A percentile compares a stretch with the other conserved stretches of the same genome.
Evolutionary conservation across 2,113 vertebrate species (phyloP).

Genomic region (Tiliqua scincoides): DNA sequence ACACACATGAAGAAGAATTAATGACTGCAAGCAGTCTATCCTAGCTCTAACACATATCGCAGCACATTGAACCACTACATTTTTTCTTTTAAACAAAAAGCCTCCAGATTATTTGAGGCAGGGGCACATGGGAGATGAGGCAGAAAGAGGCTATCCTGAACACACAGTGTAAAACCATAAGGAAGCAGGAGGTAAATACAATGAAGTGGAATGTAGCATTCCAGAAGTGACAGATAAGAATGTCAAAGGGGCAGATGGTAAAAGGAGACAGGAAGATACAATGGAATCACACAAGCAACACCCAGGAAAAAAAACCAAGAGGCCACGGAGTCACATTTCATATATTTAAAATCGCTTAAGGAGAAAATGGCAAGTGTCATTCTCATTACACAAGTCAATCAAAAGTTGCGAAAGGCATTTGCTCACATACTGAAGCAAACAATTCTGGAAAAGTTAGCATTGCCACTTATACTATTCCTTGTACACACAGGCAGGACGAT

Average conservation of each 20-base stretch:
- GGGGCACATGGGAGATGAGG: neutral
- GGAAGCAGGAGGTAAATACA: neutral
- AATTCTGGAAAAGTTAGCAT: neutral
- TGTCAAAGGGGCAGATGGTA: neutral
- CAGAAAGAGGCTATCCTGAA: neutral
- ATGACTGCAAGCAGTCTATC: too few species aligned
- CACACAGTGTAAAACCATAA: neutral
- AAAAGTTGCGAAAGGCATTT: neutral
- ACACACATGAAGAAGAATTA: too few species aligned
- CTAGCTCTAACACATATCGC: too few species aligned
- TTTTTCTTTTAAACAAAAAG: neutral
- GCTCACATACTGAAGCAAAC: neutral
- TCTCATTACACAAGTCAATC: neutral
- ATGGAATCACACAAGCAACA: neutral
- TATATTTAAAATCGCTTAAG: neutral
- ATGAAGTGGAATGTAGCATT: neutral
- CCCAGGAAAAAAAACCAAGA: neutral
- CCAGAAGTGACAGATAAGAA: neutral
- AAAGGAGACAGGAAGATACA: neutral
- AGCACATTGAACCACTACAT: too few species aligned
- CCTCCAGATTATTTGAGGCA: neutral
- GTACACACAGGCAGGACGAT: constrained; percentile 18
- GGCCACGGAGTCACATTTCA: neutral
- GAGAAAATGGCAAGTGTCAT: neutral
- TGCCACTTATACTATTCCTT: rapidly evolving